phyloP scores from a whole-genome alignment of 2,797 vertebrate genomes.

The Macropodus opercularis region DNA sequence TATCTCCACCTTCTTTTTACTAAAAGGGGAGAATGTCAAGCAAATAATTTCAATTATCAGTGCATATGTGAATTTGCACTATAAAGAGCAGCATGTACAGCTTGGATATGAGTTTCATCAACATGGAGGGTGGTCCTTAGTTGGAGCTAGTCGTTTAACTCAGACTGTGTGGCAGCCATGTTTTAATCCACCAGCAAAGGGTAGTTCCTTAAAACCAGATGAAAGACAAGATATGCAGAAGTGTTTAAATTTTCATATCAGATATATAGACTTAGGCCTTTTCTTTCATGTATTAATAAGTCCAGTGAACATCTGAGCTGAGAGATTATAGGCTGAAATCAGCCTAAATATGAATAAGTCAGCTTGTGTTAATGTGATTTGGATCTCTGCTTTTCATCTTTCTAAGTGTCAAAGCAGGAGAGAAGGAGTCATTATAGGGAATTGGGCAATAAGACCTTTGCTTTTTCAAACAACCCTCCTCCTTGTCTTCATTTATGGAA shows the following conservation, averaged over 20 bases:
- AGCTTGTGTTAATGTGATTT: slow-evolving; percentile 79
- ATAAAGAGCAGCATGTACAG: slow-evolving; percentile 62
- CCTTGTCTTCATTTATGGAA: slow-evolving; percentile 20
- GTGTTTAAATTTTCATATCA: slow-evolving; percentile 81
- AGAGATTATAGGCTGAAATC: slow-evolving; percentile 81
- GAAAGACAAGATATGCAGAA: slow-evolving; percentile 79
- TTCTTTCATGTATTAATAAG: slow-evolving; percentile 86
- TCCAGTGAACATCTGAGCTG: slow-evolving; percentile 78
- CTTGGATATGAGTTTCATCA: slow-evolving; percentile 57
- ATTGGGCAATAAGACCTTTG: slow-evolving; percentile 52
- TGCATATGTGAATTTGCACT: slow-evolving; percentile 65
- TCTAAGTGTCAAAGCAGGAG: slow-evolving; percentile 66
- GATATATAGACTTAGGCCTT: slow-evolving; percentile 82
- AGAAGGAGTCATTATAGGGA: slow-evolving; percentile 66
- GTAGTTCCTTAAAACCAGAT: slow-evolving; percentile 76
- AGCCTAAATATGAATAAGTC: slow-evolving; percentile 84
- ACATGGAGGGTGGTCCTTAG: slow-evolving; percentile 71
- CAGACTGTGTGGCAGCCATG: slow-evolving; percentile 62
- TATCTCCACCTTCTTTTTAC: slow-evolving; percentile 57
- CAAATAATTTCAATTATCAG: slow-evolving; percentile 73
- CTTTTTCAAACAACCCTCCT: slow-evolving; percentile 52
- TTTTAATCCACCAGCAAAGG: slow-evolving; percentile 65
- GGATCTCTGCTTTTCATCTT: slow-evolving; percentile 81
- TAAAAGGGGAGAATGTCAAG: slow-evolving; percentile 61
- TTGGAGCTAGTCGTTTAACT: slow-evolving; percentile 63